Base-by-base conservation (phyloP, 1,140 invertebrate species). In the Rhagoletis pomonella region DNA sequence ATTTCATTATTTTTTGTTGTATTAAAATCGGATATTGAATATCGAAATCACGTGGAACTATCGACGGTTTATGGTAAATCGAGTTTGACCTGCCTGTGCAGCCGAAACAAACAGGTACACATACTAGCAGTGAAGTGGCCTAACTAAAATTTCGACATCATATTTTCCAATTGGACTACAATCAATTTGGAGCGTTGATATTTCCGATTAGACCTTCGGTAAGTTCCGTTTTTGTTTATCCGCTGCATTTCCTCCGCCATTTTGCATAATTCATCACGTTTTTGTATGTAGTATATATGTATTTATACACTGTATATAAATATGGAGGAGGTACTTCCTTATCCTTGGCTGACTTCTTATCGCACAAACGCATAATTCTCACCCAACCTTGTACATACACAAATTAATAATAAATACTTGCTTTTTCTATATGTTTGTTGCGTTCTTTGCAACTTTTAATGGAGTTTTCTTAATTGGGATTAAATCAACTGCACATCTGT, bases 291-390 rank as follows among this genome's bases (percentile, higher is more conserved):
- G 4, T n/a, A 64, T n/a, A 64, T 64, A 64, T 64, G 17, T 17
- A 17, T 64, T 10, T 64, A n/a, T n/a, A 64, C 4, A 64, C n/a
- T 77, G 12, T 47, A 50, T 77, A 77, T 47, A 73, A 4, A 44
- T 50, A 50, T 47, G n/a, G 17, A 29, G 29, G 29, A 47, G 19
- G 47, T 42, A 81, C 10, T 81, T 81, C 47, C 73, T 55, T 55
- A 55, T 81, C 73, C 73, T 29, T 81, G 73, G 29, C 47, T 81
- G 47, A 9, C 73, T 81, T 55, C 55, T n/a, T 29, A 55, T 81
- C 44, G 73, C 47, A 81, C 73, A 81, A 81, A 55, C 50, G 73
- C 73, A 81, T n/a, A 73, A 17, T 81, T 81, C n/a, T 81, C 73
- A 29, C 73, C 29, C 29, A 29, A 81, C 73, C 42, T 10, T 81